Base-by-base conservation (phyloP, 2,888 invertebrate genomes). In the Drosophila recens region DNA sequence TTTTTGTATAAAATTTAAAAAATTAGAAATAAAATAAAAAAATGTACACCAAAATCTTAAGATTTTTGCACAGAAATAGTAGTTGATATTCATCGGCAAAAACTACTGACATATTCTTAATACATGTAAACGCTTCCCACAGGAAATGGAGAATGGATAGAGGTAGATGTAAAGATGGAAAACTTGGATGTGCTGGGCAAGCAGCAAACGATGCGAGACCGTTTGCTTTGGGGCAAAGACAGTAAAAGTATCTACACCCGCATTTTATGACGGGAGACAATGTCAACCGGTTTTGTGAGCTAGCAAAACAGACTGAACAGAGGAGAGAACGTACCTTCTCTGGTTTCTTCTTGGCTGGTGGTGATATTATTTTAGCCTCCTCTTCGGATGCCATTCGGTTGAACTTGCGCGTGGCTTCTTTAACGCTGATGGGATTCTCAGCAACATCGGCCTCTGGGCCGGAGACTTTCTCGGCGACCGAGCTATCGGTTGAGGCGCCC, bases 331-430 rank as follows among this genome's bases (percentile, higher is more conserved):
- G 93, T 93, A 96, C 96, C 94, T 95, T 95, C 78, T 94, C 94
- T 66, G 93, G 93, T 79, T 94, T 94, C 75, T 93, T 94, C 93
- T 93, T 94, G 77, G 89, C 91, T 72, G 92, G 92, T 67, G 93
- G 93, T 53, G 93, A 93, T 42, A 94, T 93, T 82, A 94, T 94
- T 72, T 94, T 91, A 8, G 94, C 93, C 38, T 94, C 94, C 90
- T 95, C 95, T 88, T 97, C 97, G 0, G 97, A 97, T 59, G 97
- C 97, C 95, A 98, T 95, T 81, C 97, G 95, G 92, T 98, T 98
- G 92, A 98, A 97, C 93, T 97, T 97, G 93, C 97, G 96, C 89
- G 97, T 97, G 70, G 97, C 95, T 92, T 98, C 98, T 91, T 97
- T 97, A 10, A 98, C 98, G 87, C 97, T 98, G 74, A 98, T 95